A percentile compares a stretch with the other conserved stretches of the same genome.
Conservation (phyloP, 2,888 invertebrate genomes). For the Melolontha melolontha region DNA sequence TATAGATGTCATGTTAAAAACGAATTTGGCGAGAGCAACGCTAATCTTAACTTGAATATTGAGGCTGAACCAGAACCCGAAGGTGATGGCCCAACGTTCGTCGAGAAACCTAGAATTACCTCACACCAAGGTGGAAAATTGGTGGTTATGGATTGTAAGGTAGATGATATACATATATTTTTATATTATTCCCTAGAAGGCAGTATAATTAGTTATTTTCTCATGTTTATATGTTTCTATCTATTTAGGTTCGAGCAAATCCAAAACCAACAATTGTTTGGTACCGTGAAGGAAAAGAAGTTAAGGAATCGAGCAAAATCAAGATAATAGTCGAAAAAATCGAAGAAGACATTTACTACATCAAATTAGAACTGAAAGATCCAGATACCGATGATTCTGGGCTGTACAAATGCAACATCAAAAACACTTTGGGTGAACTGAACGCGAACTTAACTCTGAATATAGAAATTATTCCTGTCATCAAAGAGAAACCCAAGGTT, state of each 20-base stretch:
- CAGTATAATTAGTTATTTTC: not conserved
- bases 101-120: slow-evolving; percentile 89
- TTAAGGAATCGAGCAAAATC: slow-evolving; percentile 85
- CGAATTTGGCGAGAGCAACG: slow-evolving; percentile 96
- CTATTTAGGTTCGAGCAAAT: slow-evolving; percentile 68
- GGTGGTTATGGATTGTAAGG: slow-evolving; percentile 89
- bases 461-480: slow-evolving; percentile 97
- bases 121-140: slow-evolving; percentile 86
- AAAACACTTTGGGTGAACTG: slow-evolving; percentile 95
- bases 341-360: slow-evolving; percentile 87
- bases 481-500: slow-evolving; percentile 92
- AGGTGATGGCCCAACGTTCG: slow-evolving; percentile 94
- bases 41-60: slow-evolving; percentile 95
- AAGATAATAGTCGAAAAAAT: slow-evolving; percentile 78
- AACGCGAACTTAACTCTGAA: slow-evolving; percentile 97
- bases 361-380: slow-evolving; percentile 88
- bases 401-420: slow-evolving; percentile 97
- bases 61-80: slow-evolving; percentile 96
- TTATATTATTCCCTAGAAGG: no score
- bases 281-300: slow-evolving; percentile 83
- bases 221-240: not conserved
- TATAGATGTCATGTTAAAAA: slow-evolving; percentile 96
- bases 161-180: slow-evolving; percentile 57
- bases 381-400: slow-evolving; percentile 97
- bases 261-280: slow-evolving; percentile 86